Evolutionary conservation across 2,888 invertebrate species (phyloP), one percentile per base, ranked within the genome.

Genomic region (Drosophila recens): DNA sequence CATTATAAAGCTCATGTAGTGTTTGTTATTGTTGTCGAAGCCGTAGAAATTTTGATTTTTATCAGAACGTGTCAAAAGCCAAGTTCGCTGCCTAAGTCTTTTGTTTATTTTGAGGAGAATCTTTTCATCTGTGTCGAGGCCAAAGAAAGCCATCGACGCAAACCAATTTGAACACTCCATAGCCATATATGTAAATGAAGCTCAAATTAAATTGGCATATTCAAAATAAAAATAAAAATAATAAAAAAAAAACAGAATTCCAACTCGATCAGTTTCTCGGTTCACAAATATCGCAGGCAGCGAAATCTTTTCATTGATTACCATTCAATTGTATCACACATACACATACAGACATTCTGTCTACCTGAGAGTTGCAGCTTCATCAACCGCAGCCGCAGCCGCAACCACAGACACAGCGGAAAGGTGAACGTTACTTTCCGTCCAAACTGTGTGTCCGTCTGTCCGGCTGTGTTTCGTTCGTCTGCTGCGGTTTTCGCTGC

Each of bases 11-110:
- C 3, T 4, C 36, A 23, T 20, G 10, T 27, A 8, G 27, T 27
- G 3, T 4, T 40, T 40, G 42, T 4, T 17, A 33, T 13, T 54
- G 11, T 42, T 15, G 15, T 33, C 0, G 45, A 0, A 4, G n/a
- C 30, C 15, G 10, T 15, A 38, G 17, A 58, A 48, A 48, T 27
- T 42, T 20, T 23, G 52, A 45, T 23, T 27, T 17, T 11, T n/a
- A 40, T 48, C 57, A 30, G n/a, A 13, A 34, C 5, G n/a, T 17
- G 36, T 5, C 46, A 45, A 20, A 36, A 13, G 27, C 17, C 66
- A 68, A 78, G 87, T 86, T 87, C 67, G 84, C 79, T 71, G 76
- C 72, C 75, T 72, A 80, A 86, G 74, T 89, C 89, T 76, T 87
- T 89, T 72, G 82, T 82, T 83, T 76, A 10, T 40, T 20, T 20